A percentile compares a stretch with the other conserved stretches of the same genome.
Conservation (phyloP, 2,888 invertebrate species). For the Noctua pronuba region DNA sequence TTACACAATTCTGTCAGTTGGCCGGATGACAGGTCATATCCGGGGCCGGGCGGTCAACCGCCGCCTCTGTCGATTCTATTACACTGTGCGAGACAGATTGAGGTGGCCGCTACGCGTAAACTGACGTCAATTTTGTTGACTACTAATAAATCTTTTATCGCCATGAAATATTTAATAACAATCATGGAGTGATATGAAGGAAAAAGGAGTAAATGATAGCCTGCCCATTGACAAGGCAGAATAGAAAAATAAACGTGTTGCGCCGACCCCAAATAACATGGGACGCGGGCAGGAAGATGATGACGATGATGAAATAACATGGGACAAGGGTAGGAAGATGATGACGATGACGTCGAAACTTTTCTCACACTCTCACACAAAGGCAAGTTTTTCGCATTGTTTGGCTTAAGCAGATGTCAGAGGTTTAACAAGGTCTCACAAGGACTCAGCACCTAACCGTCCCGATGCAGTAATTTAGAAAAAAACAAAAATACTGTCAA, state of each 20-base stretch:
- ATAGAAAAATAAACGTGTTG: no score
- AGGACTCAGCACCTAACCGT: no score
- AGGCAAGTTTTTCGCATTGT: not conserved
- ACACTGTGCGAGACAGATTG: slow-evolving; percentile 84
- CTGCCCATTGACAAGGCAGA: no score
- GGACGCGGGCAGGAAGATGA: no score
- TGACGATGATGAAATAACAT: no score
- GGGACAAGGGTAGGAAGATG: no score
- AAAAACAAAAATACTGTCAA: not conserved
- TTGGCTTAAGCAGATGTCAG: not conserved
- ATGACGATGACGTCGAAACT: not conserved
- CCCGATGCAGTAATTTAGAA: not conserved
- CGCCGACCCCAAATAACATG: no score
- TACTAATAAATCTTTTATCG: slow-evolving; percentile 53
- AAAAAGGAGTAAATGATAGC: no score
- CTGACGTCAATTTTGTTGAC: slow-evolving; percentile 70
- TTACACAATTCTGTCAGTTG: slow-evolving; percentile 81
- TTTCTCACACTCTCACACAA: not conserved
- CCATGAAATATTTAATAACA: slow-evolving; percentile 15
- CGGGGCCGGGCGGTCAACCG: slow-evolving; percentile 81
- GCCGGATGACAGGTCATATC: slow-evolving; percentile 87
- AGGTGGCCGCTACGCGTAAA: slow-evolving; percentile 73
- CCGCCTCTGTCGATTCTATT: slow-evolving; percentile 86
- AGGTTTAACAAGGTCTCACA: not conserved
- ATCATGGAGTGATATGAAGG: not conserved